Base-by-base conservation (phyloP, 2,888 invertebrate genomes). In the Didymodactylos carnosus region DNA sequence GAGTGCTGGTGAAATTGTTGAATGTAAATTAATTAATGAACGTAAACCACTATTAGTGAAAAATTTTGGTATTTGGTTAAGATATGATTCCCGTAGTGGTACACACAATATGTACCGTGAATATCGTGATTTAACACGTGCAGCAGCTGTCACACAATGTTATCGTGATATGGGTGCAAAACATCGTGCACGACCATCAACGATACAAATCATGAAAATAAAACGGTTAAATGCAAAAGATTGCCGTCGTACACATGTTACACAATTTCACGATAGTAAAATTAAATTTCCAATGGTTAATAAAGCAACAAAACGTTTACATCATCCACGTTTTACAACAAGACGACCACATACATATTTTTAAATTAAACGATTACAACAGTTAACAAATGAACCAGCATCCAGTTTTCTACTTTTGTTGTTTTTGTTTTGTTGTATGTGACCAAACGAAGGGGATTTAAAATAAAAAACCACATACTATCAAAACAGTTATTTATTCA, bases 31-130 rank as follows among this genome's bases (percentile, higher is more conserved):
- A 84, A 87, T 87, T 80, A 41, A 39, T 69, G 97, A 98, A 83
- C 93, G 90, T 82, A 89, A 91, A 71, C 94, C 97, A 8, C 87
- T 89, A 43, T 91, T 91, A 84, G 93, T 99, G 79, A 99, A 98
- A 88, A 99, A 99, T 86, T 97, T 92, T 83, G 98, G 97, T 77
- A 93, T 99, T 82, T 99, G 97, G 97, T 86, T 99, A 83, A 89
- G 98, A 79, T 99, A 99, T 82, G 94, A 97, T 83, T 98, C 97
- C 1, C 88, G 98, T 76, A 95, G 94, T 16, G 98, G 97, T 75
- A 95, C 94, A 75, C 97, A 98, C 87, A 98, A 98, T 87, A 98
- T 98, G 98, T 98, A 98, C 89, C 79, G 82, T 78, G 98, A 99
- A 85, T 99, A 99, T 87, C 88, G 98, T 79, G 98, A 98, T 85